Base-by-base conservation (phyloP, 2,888 invertebrate genomes). In the Phalera bucephala region DNA sequence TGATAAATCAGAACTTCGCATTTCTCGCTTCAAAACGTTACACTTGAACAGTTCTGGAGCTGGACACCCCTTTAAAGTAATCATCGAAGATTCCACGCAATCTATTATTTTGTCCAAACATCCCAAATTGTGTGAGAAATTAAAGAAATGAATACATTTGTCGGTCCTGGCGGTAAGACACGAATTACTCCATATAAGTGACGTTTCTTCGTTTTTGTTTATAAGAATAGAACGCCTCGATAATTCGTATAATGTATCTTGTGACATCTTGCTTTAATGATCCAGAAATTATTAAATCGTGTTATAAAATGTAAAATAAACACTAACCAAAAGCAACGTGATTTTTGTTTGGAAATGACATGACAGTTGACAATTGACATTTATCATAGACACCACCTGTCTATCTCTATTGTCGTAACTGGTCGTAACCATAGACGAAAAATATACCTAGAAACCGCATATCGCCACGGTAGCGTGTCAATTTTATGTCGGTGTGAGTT, bases 61-160 rank as follows among this genome's bases (percentile, higher is more conserved):
- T 0, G 82, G 78, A 41, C 80, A 79, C 4, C 50, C 58, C 38
- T 69, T 79, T 1, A 74, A 68, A 14, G 61, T 60, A 2, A 45
- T 41, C 34, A 85, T 55, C n/a, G 58, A 61, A 13, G 54, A 58
- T 42, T 80, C 73, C 9, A 50, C 31, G 26, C 70, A 67, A 45
- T 84, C 73, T 10, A 86, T 52, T 36, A 54, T 67, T 46, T 82
- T 87, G 20, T 83, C 77, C n/a, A 73, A 53, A 49, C 75, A 71
- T 15, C 63, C 45, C 36, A 77, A 46, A 59, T 84, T 70, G 31
- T 72, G 71, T 0, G 77, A 53, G 32, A 69, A 72, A 32, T 83
- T 72, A 6, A 75, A 67, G 31, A 84, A 48, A 49, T 72, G 62
- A 28, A 85, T 38, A 11, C 79, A 76, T 59, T 74, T 82, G 19